Evolutionary conservation across 2,888 invertebrate species (phyloP).

Genomic region (Melanophora roralis): DNA sequence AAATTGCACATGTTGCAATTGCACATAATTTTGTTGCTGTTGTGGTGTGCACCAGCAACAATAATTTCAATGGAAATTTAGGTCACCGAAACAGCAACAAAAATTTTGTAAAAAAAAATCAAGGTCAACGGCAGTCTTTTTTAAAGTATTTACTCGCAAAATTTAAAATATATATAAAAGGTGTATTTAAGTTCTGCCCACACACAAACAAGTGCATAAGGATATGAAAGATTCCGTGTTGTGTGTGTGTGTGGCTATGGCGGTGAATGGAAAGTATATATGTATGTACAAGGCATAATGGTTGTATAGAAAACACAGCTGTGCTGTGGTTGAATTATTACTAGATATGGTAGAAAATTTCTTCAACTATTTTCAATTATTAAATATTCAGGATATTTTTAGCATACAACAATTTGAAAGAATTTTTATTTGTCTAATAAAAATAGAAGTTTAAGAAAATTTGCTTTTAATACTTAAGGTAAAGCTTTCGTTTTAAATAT

Average conservation of each 20-base stretch:
- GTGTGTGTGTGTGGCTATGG: background rate
- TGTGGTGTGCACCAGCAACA: conserved; percentile 2
- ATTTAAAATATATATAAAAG: background rate
- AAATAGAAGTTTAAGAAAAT: background rate
- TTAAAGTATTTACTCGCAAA: background rate
- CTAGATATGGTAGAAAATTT: no score
- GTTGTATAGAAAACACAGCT: conserved; percentile 44
- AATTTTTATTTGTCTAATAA: background rate
- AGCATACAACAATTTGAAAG: background rate
- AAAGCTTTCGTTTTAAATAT: no score
- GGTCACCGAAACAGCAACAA: conserved; percentile 54
- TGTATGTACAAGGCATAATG: background rate
- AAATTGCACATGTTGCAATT: conserved; percentile 38
- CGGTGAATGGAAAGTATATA: background rate
- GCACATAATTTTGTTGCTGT: conserved; percentile 10
- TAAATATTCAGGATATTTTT: conserved; percentile 2
- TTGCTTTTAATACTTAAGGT: no score
- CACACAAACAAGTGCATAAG: no score
- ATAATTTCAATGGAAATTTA: conserved; percentile 37
- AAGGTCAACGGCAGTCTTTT: conserved; percentile 51
- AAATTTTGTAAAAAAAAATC: conserved; percentile 34
- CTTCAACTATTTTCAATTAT: no score
- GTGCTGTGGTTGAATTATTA: conserved; percentile 22
- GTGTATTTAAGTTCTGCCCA: background rate
- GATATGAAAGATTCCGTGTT: background rate